Evolutionary conservation across 2,888 invertebrate species (phyloP), one percentile per base, ranked within the genome.

Genomic region (Prosopocoilus inquinatus): DNA sequence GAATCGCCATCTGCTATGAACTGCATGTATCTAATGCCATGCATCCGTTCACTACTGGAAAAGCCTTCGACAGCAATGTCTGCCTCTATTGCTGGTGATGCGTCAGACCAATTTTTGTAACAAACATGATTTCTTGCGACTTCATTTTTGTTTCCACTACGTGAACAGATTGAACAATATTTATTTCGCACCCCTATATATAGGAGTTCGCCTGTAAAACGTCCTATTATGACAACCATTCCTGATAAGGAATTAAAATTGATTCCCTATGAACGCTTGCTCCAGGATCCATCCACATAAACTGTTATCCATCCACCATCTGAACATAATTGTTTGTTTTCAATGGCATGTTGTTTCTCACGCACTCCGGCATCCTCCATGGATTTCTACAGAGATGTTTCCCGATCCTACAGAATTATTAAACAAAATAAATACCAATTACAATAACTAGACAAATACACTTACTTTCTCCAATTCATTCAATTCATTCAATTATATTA

Each of bases 1-100:
- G 67, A 62, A 53, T 73, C 71, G n/a, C 70, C 70, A 55, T 68
- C 70, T 9, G 68, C 68, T 2, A 71, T 61, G 41, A 68, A 56
- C 49, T 60, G 55, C 8, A 47, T 57, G 50, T 66, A 70, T 8
- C 64, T 60, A 2, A 69, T n/a, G 13, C 58, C 57, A 58, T 69
- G 64, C 61, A 62, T 61, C 9, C 49, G 46, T 20, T 59, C 47
- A 45, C 66, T 67, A 32, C 46, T 36, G 36, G 52, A 48, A 48
- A 67, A 70, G 8, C 66, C 70, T 58, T 69, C 64, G 8, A 57
- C 53, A 5, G 69, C 56, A 12, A 68, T 67, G 16, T 62, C 63
- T 2, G 64, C 60, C 55, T 70, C 70, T 68, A 71, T 70, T 5
- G 58, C 54, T 9, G 63, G 53, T 2, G 68, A 67, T 9, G 64